Evolutionary conservation across 1,140 invertebrate species (phyloP).

Genomic region (Sycobia sp.): DNA sequence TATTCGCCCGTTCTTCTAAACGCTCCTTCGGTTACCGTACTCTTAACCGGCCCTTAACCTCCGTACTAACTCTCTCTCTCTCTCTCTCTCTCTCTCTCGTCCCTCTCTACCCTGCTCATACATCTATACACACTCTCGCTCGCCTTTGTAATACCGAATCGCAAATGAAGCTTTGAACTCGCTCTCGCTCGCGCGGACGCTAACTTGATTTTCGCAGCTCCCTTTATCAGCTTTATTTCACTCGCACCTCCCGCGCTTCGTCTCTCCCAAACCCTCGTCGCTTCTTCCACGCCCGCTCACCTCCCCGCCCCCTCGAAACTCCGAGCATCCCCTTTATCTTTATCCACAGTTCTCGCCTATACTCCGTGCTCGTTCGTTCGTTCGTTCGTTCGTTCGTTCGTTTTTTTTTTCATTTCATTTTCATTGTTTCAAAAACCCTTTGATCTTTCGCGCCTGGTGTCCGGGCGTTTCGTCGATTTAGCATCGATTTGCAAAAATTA

Average conservation of each 20-base stretch:
- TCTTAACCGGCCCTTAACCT: slow-evolving; percentile 27
- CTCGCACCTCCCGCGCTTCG: too few species aligned
- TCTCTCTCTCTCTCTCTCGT: too few species aligned
- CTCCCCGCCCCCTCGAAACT: not conserved
- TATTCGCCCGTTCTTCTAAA: not conserved
- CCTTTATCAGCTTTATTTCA: slow-evolving; percentile 25
- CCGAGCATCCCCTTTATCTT: not conserved
- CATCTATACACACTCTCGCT: not conserved
- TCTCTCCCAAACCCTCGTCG: slow-evolving; percentile 17
- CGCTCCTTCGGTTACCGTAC: not conserved
- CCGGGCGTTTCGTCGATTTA: slow-evolving; percentile 13
- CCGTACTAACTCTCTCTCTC: too few species aligned
- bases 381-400: not conserved
- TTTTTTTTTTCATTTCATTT: too few species aligned
- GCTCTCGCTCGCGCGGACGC: not conserved
- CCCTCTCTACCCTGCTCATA: too few species aligned
- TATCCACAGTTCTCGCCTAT: not conserved
- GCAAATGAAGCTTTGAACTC: slow-evolving; percentile 32
- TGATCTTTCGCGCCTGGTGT: slow-evolving; percentile 9
- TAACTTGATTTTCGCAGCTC: slow-evolving; percentile 19
- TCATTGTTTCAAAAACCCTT: not conserved
- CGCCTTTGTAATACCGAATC: slow-evolving; percentile 25
- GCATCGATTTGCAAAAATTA: slow-evolving; percentile 31
- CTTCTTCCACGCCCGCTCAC: slow-evolving; percentile 3
- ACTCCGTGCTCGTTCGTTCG: not conserved